A percentile compares a stretch with the other conserved stretches of the same genome.
These are phyloP conservation scores for Gymnocheta viridis DNA, from an alignment of 2,888 invertebrate genomes.

Conservation along the genomic window DNA sequence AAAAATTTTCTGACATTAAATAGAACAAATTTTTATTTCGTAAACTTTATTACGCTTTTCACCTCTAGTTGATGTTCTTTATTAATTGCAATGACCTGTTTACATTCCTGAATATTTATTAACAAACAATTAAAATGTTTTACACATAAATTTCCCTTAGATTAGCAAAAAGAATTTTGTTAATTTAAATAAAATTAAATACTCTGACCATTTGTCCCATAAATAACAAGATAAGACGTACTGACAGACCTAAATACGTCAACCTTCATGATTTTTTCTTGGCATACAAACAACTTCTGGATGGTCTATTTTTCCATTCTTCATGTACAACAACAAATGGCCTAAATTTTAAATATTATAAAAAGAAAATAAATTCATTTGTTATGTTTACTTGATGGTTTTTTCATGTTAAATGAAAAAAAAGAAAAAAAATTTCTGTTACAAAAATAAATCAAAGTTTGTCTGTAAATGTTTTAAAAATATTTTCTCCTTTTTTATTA, in stretches of 20 bases:
- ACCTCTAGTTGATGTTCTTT: neutral
- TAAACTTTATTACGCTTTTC: neutral
- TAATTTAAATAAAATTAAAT: slow-evolving; percentile 11
- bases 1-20: no score
- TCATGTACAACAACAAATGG: slow-evolving; percentile 4
- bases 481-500: neutral
- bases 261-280: slow-evolving; percentile 31
- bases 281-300: slow-evolving; percentile 33
- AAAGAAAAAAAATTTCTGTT: neutral
- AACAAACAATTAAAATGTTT: neutral
- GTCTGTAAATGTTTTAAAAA: neutral
- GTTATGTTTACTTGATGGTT: slow-evolving; percentile 19
- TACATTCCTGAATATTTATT: neutral
- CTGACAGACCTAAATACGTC: slow-evolving; percentile 43
- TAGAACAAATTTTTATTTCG: no score
- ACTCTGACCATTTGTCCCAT: slow-evolving; percentile 32
- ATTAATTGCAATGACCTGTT: neutral
- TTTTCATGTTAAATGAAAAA: neutral
- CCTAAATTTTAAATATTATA: slow-evolving; percentile 10
- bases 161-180: slow-evolving; percentile 14
- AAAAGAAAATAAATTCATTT: slow-evolving; percentile 7
- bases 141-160: slow-evolving; percentile 8
- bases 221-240: slow-evolving; percentile 41
- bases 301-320: slow-evolving; percentile 20
- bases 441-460: slow-evolving; percentile 40